A percentile compares a stretch with the other conserved stretches of the same genome.
Evolutionary conservation across 1,140 invertebrate genomes (phyloP).

Genomic region (Radopholus similis): DNA sequence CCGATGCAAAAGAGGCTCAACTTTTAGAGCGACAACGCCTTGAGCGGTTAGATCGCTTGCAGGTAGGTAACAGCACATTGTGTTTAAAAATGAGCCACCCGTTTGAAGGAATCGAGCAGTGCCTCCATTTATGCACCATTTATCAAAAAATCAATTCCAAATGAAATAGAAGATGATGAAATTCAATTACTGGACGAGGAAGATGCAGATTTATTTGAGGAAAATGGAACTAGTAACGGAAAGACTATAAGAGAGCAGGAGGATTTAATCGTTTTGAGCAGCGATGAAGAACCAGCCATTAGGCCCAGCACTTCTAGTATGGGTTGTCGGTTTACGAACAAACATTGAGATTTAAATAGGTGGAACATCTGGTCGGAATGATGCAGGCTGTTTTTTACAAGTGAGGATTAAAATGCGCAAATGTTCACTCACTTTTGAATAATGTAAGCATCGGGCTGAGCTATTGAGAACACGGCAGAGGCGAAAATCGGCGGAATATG

Average conservation of each 20-base stretch:
- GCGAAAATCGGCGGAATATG: slow-evolving; percentile 19
- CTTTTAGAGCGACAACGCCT: slow-evolving; percentile 32
- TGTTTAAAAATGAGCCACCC: background rate
- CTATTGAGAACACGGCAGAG: background rate
- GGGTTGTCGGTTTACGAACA: slow-evolving; percentile 25
- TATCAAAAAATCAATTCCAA: background rate
- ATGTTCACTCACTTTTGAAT: too few species aligned
- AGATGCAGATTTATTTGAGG: slow-evolving; percentile 26
- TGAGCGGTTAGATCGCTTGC: slow-evolving; percentile 34
- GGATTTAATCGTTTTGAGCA: slow-evolving; percentile 36
- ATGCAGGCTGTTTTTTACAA: too few species aligned
- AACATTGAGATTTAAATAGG: too few species aligned
- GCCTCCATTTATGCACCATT: slow-evolving; percentile 20
- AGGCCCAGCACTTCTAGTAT: background rate
- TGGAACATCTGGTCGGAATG: too few species aligned
- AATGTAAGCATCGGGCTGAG: slow-evolving; percentile 13
- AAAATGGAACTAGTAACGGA: slow-evolving; percentile 20
- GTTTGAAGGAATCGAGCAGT: slow-evolving; percentile 15
- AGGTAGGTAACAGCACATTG: slow-evolving; percentile 15
- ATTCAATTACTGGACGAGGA: background rate
- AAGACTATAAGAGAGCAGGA: too few species aligned
- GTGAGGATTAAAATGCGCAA: too few species aligned
- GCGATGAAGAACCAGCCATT: slow-evolving; percentile 27
- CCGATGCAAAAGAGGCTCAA: slow-evolving; percentile 27
- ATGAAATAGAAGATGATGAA: slow-evolving; percentile 3